Base-by-base conservation (phyloP, 2,797 vertebrate species). In the Enteromius trimaculatus region DNA sequence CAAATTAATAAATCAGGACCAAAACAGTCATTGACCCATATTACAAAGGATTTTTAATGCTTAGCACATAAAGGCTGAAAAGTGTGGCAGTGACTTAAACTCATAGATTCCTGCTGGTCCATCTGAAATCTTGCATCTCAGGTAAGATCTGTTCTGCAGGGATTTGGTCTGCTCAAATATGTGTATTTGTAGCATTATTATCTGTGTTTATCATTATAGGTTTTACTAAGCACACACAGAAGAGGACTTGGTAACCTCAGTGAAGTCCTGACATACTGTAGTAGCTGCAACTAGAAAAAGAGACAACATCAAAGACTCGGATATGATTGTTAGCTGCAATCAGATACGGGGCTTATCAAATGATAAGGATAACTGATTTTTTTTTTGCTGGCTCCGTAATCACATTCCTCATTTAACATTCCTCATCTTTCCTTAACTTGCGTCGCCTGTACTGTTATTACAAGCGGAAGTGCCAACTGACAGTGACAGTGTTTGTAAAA, bases 51-150 rank as follows among this genome's bases (percentile, higher is more conserved):
- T 31, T 31, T 26, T 42, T 29, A 39, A 68, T 29, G 29, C 17
- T 60, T 62, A 77, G 65, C 42, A 64, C 65, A 34, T 31, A 26
- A 76, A 77, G 81, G 64, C 70, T 76, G 29, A 47, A n/a, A 44
- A 34, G 31, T 68, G 85, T 83, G 81, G 85, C 85, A 83, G 85
- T 86, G 81, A 74, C 19, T 70, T 72, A 26, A 69, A 58, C 5
- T 31, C 58, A 74, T 4, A 37, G 23, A 8, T 60, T 53, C 49
- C 49, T 51, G 62, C 34, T 55, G 79, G 47, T 23, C 47, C 29
- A 31, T n/a, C 37, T 81, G 23, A 16, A 64, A 39, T 42, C 39
- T 42, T 42, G 39, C 39, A 42, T 42, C 39, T 42, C 39, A 42
- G 39, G 39, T 42, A 42, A 42, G 39, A 42, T 42, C 39, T 26